Percentiles rank a stretch among this genome's conserved stretches.
Conservation (phyloP, 2,113 vertebrate species). For the Triplophysa siluroides region DNA sequence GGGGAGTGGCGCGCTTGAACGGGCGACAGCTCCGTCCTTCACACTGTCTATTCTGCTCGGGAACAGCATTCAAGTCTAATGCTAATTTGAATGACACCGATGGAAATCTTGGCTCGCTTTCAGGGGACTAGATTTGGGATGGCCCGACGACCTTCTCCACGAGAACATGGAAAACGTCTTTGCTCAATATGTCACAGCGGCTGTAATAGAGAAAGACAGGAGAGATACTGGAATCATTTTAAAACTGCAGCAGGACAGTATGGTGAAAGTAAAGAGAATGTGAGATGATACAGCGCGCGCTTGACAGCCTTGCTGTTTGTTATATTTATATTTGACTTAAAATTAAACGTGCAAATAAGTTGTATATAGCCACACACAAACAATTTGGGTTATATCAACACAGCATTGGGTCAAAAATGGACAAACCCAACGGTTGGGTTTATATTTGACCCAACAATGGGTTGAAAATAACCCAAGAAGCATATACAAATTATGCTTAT, state of each 20-base stretch:
- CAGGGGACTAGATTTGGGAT: constrained; percentile 73
- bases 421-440: no score
- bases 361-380: no score
- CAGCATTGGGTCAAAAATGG: no score
- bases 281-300: not conserved
- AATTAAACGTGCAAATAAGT: no score
- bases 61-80: constrained; percentile 70
- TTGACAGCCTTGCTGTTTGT: not conserved
- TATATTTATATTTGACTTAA: no score
- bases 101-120: constrained; percentile 76
- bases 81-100: constrained; percentile 75
- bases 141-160: constrained; percentile 71
- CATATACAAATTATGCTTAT: no score
- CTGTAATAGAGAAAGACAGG: constrained; percentile 63
- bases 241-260: constrained; percentile 15
- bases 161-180: constrained; percentile 71
- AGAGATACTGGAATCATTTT: constrained; percentile 40
- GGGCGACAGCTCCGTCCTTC: constrained; percentile 71
- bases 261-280: not conserved
- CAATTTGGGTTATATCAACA: no score
- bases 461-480: no score
- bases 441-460: no score
- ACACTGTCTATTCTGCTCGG: constrained; percentile 76
- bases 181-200: constrained; percentile 67
- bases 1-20: constrained; percentile 61